A percentile compares a stretch with the other conserved stretches of the same genome.
Evolutionary conservation across 2,797 vertebrate genomes (phyloP).

Genomic region (Neosilurus mollespiculum): DNA sequence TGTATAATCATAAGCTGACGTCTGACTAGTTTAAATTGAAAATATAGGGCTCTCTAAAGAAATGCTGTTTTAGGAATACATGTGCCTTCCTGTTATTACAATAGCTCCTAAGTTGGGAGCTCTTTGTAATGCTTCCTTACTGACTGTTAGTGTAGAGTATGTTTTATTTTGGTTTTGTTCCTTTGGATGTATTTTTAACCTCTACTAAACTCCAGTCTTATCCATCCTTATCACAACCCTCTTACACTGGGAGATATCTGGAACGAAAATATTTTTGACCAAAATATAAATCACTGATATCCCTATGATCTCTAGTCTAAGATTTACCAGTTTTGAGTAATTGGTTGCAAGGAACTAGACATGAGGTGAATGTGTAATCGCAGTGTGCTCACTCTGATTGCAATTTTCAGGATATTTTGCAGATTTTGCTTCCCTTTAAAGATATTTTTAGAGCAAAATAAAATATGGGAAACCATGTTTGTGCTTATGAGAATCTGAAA

Average conservation of each 20-base stretch:
- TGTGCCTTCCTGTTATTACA: neutral
- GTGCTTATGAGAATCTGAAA: no score
- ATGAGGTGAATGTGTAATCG: neutral
- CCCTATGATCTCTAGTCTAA: neutral
- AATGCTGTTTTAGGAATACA: neutral
- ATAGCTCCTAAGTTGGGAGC: neutral
- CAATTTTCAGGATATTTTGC: neutral
- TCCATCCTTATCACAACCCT: no score
- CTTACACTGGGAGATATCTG: neutral
- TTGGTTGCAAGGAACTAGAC: neutral
- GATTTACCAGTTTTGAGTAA: neutral
- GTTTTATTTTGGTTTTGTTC: neutral
- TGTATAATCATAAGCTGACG: neutral
- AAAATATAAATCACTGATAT: neutral
- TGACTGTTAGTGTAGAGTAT: neutral
- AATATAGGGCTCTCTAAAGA: neutral
- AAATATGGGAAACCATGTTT: neutral
- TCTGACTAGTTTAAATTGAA: neutral
- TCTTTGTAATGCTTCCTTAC: neutral
- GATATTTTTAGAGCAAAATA: neutral
- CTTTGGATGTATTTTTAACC: neutral
- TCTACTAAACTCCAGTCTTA: constrained; percentile 23
- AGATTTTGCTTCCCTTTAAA: neutral
- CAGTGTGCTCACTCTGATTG: neutral
- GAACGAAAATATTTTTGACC: neutral